Evolutionary conservation across 1,140 invertebrate species (phyloP).

Genomic region (Epicauta chinensis): DNA sequence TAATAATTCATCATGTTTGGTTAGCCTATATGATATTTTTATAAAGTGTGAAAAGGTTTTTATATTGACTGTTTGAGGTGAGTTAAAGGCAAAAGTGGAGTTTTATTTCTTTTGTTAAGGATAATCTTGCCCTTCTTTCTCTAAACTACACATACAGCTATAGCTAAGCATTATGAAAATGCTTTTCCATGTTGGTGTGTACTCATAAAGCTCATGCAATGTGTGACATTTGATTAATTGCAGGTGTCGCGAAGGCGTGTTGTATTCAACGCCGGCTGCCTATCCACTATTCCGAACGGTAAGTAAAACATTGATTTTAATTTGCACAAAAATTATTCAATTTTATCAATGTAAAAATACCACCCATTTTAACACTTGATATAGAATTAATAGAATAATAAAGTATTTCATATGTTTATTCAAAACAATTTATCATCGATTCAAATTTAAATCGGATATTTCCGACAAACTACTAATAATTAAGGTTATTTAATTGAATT

Average conservation of each 20-base stretch:
- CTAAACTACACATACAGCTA: too few species aligned
- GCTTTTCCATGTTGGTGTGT: not conserved
- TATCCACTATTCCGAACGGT: conserved; percentile 17
- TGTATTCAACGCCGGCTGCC: conserved; percentile 11
- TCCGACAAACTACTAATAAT: too few species aligned
- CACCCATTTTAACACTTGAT: too few species aligned
- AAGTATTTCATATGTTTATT: too few species aligned
- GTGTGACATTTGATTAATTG: conserved; percentile 20
- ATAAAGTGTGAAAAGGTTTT: conserved; percentile 7
- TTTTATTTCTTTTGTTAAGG: not conserved
- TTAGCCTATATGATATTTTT: conserved; percentile 11
- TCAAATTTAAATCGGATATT: too few species aligned
- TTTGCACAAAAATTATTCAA: conserved; percentile 3
- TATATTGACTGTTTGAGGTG: too few species aligned
- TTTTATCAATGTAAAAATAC: conserved; percentile 1
- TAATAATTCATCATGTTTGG: conserved; percentile 15
- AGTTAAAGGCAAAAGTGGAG: too few species aligned
- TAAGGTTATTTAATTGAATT: too few species aligned
- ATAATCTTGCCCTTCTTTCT: too few species aligned
- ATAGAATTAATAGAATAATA: too few species aligned
- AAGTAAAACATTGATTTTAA: conserved; percentile 4
- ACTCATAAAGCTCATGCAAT: conserved; percentile 10
- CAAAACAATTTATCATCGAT: too few species aligned
- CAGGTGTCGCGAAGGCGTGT: conserved; percentile 24
- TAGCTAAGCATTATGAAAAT: too few species aligned